These are phyloP conservation scores for Hydrolagus affinis DNA, from an alignment of 2,113 vertebrate species.

Conservation along the genomic window DNA sequence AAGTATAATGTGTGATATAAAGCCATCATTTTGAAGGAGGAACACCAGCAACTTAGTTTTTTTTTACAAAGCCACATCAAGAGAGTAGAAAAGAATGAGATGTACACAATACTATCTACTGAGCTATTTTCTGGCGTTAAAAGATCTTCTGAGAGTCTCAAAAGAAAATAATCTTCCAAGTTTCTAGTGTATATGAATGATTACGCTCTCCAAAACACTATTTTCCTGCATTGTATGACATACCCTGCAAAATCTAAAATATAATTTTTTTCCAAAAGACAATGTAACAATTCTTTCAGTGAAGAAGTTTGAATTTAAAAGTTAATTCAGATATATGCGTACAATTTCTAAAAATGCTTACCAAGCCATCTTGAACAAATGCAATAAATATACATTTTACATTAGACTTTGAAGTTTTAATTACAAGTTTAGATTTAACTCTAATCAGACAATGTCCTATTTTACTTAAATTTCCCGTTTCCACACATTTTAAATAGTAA, in stretches of 20 bases:
- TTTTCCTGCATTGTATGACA: background rate
- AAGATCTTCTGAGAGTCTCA: background rate
- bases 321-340: background rate
- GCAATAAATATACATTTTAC: background rate
- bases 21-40: too few relatives aligned
- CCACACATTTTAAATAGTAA: background rate
- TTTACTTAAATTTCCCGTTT: constrained; percentile 8
- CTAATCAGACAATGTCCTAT: background rate
- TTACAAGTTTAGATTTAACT: background rate
- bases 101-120: too few relatives aligned
- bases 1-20: too few relatives aligned
- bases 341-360: background rate
- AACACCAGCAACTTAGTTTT: too few relatives aligned
- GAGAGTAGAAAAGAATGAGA: background rate
- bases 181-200: background rate
- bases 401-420: background rate
- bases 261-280: background rate
- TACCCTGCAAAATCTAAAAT: background rate
- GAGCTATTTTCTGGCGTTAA: background rate
- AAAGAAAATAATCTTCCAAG: too few relatives aligned
- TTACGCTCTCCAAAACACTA: too few relatives aligned
- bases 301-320: background rate
- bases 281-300: background rate
- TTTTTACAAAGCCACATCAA: background rate
- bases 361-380: background rate